Evolutionary conservation across 2,888 invertebrate genomes (phyloP).

Genomic region (Philhelius pedissequus): DNA sequence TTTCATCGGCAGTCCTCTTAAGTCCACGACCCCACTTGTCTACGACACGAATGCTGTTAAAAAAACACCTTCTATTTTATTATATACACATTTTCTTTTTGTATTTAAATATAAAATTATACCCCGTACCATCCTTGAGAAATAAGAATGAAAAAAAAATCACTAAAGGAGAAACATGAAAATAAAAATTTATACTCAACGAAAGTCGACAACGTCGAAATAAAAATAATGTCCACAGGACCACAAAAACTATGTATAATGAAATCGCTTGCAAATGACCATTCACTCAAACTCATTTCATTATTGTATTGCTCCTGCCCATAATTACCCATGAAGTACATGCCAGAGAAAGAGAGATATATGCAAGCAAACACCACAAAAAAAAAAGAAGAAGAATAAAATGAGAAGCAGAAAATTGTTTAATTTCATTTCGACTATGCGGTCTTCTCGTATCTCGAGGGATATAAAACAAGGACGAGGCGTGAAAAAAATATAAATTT

Average conservation of each 20-base stretch:
- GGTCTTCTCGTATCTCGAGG: too few relatives aligned
- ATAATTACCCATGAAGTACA: conserved; percentile 41
- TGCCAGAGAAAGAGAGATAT: background rate
- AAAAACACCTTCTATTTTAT: background rate
- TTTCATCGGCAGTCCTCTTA: background rate
- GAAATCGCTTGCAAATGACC: conserved; percentile 34
- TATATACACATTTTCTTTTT: background rate
- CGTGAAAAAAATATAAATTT: conserved; percentile 63
- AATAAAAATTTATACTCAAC: conserved; percentile 20
- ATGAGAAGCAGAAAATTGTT: background rate
- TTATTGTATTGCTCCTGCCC: conserved; percentile 43
- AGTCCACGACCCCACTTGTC: background rate
- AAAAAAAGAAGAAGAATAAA: background rate
- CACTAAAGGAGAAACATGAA: background rate
- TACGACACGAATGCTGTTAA: background rate
- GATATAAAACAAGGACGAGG: conserved; percentile 15
- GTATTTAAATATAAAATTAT: background rate
- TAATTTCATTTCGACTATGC: conserved; percentile 52
- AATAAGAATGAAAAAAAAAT: background rate
- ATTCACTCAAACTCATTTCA: conserved; percentile 7
- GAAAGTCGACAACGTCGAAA: conserved; percentile 29
- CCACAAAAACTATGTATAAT: conserved; percentile 27
- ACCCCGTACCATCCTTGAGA: background rate
- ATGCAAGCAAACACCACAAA: background rate
- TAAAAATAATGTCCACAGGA: conserved; percentile 31